Conservation (phyloP, 2,113 vertebrate species). For the Turdus rufiventris region DNA sequence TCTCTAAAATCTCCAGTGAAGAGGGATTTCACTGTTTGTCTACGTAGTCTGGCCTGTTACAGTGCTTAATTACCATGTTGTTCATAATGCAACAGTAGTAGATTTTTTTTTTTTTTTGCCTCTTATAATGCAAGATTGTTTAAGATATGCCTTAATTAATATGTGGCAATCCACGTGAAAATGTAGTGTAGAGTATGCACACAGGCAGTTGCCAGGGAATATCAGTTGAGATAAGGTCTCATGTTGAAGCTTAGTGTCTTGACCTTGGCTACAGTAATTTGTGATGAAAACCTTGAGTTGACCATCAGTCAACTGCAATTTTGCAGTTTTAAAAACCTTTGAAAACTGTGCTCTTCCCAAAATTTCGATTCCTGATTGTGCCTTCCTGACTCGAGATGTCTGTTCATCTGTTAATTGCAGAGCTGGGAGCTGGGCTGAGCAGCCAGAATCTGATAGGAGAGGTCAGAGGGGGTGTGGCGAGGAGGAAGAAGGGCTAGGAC, state of each 20-base stretch:
- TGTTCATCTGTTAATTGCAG: not conserved
- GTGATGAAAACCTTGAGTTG: not conserved
- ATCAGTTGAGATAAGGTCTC: not conserved
- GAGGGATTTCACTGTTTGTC: not conserved
- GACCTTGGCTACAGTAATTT: not conserved
- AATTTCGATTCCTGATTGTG: not conserved
- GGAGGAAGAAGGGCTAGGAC: not conserved
- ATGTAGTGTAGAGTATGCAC: rapidly evolving
- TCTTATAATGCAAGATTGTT: not conserved
- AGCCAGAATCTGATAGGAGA: not conserved
- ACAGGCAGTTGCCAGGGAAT: not conserved
- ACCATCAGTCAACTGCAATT: not conserved
- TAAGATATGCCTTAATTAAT: not conserved
- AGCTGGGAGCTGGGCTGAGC: not conserved
- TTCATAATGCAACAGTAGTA: not conserved
- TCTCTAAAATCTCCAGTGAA: not conserved
- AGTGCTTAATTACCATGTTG: not conserved
- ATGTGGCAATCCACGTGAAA: not conserved
- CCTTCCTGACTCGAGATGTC: not conserved
- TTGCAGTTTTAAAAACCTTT: not conserved
- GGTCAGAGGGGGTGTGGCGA: not conserved
- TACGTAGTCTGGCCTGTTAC: conserved; percentile 4
- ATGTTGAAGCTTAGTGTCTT: not conserved
- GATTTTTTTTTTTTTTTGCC: not conserved
- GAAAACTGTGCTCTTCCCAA: not conserved